Base-by-base conservation (phyloP, 2,113 vertebrate species). In the Macroglossus sobrinus region DNA sequence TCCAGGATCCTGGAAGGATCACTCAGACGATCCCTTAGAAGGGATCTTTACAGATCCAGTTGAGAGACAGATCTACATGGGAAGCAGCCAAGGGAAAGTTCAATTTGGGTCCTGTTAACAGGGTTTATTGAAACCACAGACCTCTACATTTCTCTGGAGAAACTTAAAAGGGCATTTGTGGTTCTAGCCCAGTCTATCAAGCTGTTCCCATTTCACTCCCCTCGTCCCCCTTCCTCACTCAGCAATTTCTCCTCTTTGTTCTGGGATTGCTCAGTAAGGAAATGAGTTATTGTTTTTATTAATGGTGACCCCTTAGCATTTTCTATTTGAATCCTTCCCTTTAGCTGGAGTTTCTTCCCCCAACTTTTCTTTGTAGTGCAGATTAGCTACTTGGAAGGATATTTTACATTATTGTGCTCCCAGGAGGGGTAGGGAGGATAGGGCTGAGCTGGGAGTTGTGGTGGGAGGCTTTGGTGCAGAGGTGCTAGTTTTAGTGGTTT, bases 201-300 rank as follows among this genome's bases (percentile, higher is more conserved):
- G 59, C 28, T 89, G 59, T 71, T 74, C 30, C 80, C 15, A 1
- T 87, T 79, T 94, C 66, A 43, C 55, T 80, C 40, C 59, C 8
- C 26, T 47, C 33, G n/a, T 82, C 24, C 28, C 78, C 47, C 24
- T n/a, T n/a, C 21, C 63, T 9, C 16, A 79, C 61, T 75, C 91
- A 79, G 81, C 85, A 78, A 45, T 89, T 97, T 96, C 38, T 74
- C 59, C 35, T 66, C 91, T 96, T 94, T 93, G 80, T 96, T 95
- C 91, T 89, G 50, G 50, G 72, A 61, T 53, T 92, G 66, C 75
- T 93, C 89, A 59, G 92, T 66, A 87, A 90, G 96, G 55, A 95
- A 47, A n/a, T n/a, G 86, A 95, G 88, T 84, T 96, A 93, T 93
- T 95, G 92, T 95, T 95, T 97, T 95, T 97, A 97, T 93, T 97